phyloP scores from a whole-genome alignment of 2,113 vertebrate species.

The Lepisosteus osseus region DNA sequence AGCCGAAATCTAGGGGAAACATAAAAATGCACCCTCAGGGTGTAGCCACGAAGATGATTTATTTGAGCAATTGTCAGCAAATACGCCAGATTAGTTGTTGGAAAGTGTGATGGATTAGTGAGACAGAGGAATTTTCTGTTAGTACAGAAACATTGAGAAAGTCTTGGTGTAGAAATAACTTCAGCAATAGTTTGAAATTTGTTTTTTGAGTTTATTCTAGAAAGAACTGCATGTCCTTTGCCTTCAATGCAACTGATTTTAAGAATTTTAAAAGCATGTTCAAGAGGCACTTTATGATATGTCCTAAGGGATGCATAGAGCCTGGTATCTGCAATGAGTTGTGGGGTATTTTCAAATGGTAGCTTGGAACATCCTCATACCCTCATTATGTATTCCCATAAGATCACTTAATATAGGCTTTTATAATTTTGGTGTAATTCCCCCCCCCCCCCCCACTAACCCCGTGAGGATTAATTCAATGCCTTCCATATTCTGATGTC shows the following conservation, averaged over 20 bases:
- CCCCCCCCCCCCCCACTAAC: not conserved
- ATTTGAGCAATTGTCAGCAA: not conserved
- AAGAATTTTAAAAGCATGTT: no score
- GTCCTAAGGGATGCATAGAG: no score
- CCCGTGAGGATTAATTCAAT: constrained; percentile 10
- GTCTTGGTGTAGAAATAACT: no score
- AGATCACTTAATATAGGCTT: constrained; percentile 10
- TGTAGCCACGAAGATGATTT: not conserved
- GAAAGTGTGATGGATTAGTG: not conserved
- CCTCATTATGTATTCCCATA: constrained; percentile 1
- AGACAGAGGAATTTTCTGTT: not conserved
- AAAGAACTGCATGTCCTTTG: no score
- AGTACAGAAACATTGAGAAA: no score
- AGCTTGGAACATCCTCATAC: no score
- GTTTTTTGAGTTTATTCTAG: no score
- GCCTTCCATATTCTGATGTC: constrained; percentile 28
- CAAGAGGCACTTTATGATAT: no score
- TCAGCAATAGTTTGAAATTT: no score
- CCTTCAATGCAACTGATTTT: no score
- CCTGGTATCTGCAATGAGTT: no score
- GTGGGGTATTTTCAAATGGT: no score
- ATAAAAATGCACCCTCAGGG: not conserved
- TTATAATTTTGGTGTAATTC: not conserved
- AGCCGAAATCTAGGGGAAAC: not conserved
- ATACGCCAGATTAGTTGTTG: not conserved